These are phyloP conservation scores for Vipera latastei DNA, from an alignment of 2,797 vertebrate species.

Conservation along the genomic window DNA sequence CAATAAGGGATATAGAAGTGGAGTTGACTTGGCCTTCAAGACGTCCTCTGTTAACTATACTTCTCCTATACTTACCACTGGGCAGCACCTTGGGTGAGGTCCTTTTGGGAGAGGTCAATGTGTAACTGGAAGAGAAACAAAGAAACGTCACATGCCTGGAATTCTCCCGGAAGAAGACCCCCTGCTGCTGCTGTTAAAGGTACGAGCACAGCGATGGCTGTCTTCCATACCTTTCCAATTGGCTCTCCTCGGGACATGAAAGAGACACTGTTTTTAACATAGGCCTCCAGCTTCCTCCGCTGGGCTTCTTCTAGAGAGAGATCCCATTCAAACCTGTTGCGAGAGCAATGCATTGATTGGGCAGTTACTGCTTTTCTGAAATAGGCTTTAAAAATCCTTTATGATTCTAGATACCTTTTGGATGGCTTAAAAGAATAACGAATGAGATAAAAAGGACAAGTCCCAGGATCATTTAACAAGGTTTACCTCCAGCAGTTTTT, in stretches of 20 bases:
- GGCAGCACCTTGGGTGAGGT: slow-evolving; percentile 77
- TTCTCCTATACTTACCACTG: slow-evolving; percentile 80
- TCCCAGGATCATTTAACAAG: neutral
- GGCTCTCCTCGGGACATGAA: slow-evolving; percentile 91
- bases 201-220: neutral
- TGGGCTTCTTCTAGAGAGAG: slow-evolving; percentile 80
- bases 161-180: neutral
- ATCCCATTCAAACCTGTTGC: slow-evolving; percentile 86
- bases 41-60: rapidly evolving
- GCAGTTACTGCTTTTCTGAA: too few relatives aligned
- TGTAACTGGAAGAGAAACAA: slow-evolving; percentile 72
- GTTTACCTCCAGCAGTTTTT: neutral
- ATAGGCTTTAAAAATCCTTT: neutral
- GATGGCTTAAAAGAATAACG: neutral
- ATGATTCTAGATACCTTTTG: neutral
- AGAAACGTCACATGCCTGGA: neutral
- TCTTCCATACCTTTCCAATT: slow-evolving; percentile 81
- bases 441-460: neutral
- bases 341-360: neutral
- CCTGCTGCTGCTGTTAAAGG: neutral
- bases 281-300: slow-evolving; percentile 81
- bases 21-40: neutral
- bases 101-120: slow-evolving; percentile 82
- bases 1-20: neutral
- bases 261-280: slow-evolving; percentile 85